phyloP scores from a whole-genome alignment of 2,113 vertebrate species.

The Indicator indicator region DNA sequence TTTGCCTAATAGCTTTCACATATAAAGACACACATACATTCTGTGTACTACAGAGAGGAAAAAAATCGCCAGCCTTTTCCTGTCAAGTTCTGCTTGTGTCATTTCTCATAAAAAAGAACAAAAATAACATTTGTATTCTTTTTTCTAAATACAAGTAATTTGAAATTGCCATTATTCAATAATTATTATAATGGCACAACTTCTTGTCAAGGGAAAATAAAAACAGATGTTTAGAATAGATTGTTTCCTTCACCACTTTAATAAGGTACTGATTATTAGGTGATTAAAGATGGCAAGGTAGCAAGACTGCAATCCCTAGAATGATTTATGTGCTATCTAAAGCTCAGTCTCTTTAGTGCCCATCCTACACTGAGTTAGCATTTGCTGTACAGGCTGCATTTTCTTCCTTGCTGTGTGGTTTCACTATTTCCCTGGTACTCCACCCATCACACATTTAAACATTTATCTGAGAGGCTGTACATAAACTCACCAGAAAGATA shows the following conservation, averaged over 20 bases:
- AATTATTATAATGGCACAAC: neutral
- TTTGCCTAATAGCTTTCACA: neutral
- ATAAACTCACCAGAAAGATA: neutral
- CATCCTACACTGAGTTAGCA: neutral
- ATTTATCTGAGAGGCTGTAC: neutral
- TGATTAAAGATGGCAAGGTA: neutral
- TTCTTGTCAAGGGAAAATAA: neutral
- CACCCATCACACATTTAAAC: neutral
- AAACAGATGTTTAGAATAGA: neutral
- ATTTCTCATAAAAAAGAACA: neutral
- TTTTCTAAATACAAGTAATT: neutral
- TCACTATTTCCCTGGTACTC: neutral
- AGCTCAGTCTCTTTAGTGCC: neutral
- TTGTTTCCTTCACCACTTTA: neutral
- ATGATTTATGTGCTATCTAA: neutral
- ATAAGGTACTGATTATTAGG: neutral
- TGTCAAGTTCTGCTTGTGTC: neutral
- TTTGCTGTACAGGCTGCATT: neutral
- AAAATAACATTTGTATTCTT: neutral
- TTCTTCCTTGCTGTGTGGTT: neutral
- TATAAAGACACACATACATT: neutral
- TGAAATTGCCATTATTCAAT: neutral
- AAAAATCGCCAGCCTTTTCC: neutral
- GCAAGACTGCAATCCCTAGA: neutral
- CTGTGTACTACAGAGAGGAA: slow-evolving; percentile 19